Percentiles rank a stretch among this genome's conserved stretches.
Evolutionary conservation across 2,888 invertebrate genomes (phyloP).

Genomic region (Chaetoderma sp.): DNA sequence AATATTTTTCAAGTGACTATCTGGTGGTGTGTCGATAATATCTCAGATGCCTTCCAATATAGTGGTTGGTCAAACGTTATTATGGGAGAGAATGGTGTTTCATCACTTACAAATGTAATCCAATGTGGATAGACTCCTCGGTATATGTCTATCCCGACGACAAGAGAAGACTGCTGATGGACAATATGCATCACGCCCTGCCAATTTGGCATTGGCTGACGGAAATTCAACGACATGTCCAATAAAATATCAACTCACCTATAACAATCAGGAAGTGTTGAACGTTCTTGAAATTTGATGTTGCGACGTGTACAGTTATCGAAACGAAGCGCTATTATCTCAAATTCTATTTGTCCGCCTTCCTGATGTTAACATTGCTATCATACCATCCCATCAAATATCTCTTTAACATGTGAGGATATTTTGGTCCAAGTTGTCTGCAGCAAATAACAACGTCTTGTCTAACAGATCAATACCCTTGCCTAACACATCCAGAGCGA

Average conservation of each 20-base stretch:
- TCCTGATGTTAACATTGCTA: constrained; percentile 39
- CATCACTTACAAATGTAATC: too few species aligned
- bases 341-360: constrained; percentile 11
- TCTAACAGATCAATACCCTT: not conserved
- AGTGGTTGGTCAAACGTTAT: too few species aligned
- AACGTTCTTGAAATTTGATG: constrained; percentile 5
- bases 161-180: too few species aligned
- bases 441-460: constrained; percentile 36
- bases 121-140: too few species aligned
- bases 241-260: constrained; percentile 17
- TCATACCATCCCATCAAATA: constrained; percentile 47
- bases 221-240: constrained; percentile 10
- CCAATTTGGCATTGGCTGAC: constrained; percentile 10
- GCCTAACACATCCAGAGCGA: constrained; percentile 26
- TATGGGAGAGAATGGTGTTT: too few species aligned
- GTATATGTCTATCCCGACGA: too few species aligned
- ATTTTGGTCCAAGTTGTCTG: constrained; percentile 52
- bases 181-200: constrained; percentile 23
- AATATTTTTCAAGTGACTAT: too few species aligned
- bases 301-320: constrained; percentile 6
- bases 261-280: not conserved
- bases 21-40: too few species aligned
- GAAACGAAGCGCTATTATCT: constrained; percentile 23
- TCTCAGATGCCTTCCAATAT: too few species aligned
- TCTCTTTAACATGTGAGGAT: constrained; percentile 40